phyloP scores from a whole-genome alignment of 1,140 invertebrate genomes.

The Lanistes nyassanus region DNA sequence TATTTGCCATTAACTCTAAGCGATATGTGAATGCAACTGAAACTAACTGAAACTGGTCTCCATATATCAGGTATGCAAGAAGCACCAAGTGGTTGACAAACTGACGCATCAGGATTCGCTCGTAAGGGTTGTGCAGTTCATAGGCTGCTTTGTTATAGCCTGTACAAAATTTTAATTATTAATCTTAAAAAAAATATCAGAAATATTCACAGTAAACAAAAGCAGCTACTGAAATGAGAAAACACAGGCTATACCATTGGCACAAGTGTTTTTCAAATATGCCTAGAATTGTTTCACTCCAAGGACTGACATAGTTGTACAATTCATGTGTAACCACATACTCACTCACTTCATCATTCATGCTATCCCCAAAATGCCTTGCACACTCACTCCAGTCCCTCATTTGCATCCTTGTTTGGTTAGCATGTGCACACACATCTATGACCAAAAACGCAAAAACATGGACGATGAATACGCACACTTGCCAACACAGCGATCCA shows the following conservation, averaged over 20 bases:
- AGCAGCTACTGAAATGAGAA: neutral
- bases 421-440: too few species aligned
- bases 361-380: too few species aligned
- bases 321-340: too few species aligned
- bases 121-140: slow-evolving; percentile 64
- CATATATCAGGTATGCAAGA: slow-evolving; percentile 59
- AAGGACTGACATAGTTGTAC: too few species aligned
- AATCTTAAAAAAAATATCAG: slow-evolving; percentile 14
- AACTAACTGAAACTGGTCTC: slow-evolving; percentile 53
- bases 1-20: neutral
- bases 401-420: too few species aligned
- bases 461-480: too few species aligned
- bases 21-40: neutral
- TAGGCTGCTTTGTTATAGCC: slow-evolving; percentile 45
- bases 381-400: too few species aligned
- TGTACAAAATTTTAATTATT: slow-evolving; percentile 46
- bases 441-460: too few species aligned
- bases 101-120: slow-evolving; percentile 61
- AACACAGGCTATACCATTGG: neutral
- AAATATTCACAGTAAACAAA: neutral
- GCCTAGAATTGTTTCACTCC: too few species aligned
- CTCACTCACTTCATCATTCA: too few species aligned
- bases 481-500: slow-evolving; percentile 63
- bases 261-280: neutral
- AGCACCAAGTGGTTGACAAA: slow-evolving; percentile 64